A percentile compares a stretch with the other conserved stretches of the same genome.
These are phyloP conservation scores for Enteromius unitaeniatus DNA, from an alignment of 2,797 vertebrate genomes.

Conservation along the genomic window DNA sequence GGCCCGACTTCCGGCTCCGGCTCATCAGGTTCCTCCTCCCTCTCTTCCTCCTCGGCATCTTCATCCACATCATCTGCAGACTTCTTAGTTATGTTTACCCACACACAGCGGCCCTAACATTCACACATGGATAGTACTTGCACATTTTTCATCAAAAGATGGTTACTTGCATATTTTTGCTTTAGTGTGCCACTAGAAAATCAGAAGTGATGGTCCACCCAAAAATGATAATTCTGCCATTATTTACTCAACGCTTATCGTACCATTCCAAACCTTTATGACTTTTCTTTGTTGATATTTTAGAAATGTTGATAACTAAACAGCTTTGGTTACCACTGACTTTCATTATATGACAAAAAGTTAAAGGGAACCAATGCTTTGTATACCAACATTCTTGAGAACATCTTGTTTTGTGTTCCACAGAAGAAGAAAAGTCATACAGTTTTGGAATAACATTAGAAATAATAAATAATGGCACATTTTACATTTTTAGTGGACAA, in stretches of 20 bases:
- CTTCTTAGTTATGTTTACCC: slow-evolving; percentile 85
- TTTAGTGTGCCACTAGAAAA: background rate
- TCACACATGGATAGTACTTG: background rate
- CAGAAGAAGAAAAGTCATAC: background rate
- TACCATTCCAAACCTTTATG: background rate
- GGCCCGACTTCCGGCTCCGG: slow-evolving; percentile 87
- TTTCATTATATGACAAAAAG: background rate
- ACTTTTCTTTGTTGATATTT: background rate
- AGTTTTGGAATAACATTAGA: background rate
- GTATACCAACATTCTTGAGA: background rate
- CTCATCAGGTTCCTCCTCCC: slow-evolving; percentile 81
- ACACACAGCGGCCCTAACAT: slow-evolving; percentile 89
- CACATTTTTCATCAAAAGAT: background rate
- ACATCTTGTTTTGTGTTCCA: background rate
- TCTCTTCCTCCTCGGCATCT: slow-evolving; percentile 84
- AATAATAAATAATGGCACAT: background rate
- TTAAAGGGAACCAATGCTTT: no score
- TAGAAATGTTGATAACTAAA: background rate
- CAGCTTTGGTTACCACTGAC: background rate
- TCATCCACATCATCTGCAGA: slow-evolving; percentile 79
- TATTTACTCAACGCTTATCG: no score
- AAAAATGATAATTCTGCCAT: background rate
- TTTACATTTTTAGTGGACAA: accelerated
- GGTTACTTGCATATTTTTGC: background rate
- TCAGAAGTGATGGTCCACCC: background rate